Percentiles rank a stretch among this genome's conserved stretches.
phyloP scores from a whole-genome alignment of 2,113 vertebrate species.

The Cinclus cinclus region DNA sequence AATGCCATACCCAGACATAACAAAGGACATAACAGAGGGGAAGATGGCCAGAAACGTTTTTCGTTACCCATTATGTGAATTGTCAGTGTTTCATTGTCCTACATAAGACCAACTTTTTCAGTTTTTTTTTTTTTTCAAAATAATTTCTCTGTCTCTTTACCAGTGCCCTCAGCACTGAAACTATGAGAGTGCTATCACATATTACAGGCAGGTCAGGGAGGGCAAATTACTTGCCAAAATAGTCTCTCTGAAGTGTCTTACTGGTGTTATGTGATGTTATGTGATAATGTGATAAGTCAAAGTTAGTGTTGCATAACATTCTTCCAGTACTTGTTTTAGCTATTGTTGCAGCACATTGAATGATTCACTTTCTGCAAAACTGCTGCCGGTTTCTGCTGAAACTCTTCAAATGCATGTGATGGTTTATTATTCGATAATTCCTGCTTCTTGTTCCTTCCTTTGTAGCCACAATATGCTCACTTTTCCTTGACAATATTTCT shows the following conservation, averaged over 20 bases:
- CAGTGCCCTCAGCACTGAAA: conserved; percentile 4
- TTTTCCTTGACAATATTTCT: background rate
- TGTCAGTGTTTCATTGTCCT: background rate
- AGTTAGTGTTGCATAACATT: conserved; percentile 60
- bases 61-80: background rate
- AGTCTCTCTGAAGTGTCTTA: conserved; percentile 39
- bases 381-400: background rate
- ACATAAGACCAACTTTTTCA: background rate
- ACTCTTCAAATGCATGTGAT: background rate
- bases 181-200: conserved; percentile 19
- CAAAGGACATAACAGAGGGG: background rate
- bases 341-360: background rate
- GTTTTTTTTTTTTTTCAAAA: background rate
- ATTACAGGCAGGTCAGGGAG: conserved; percentile 56
- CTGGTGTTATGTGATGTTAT: conserved; percentile 28
- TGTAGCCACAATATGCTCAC: background rate
- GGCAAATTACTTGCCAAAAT: conserved; percentile 66
- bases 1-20: background rate
- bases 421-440: background rate
- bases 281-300: conserved; percentile 62
- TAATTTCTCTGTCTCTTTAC: conserved; percentile 1
- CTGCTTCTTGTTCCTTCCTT: background rate
- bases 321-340: background rate
- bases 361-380: background rate
- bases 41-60: background rate